A percentile compares a stretch with the other conserved stretches of the same genome.
These are phyloP conservation scores for Baccha elongata DNA, from an alignment of 2,888 invertebrate species.

Conservation along the genomic window DNA sequence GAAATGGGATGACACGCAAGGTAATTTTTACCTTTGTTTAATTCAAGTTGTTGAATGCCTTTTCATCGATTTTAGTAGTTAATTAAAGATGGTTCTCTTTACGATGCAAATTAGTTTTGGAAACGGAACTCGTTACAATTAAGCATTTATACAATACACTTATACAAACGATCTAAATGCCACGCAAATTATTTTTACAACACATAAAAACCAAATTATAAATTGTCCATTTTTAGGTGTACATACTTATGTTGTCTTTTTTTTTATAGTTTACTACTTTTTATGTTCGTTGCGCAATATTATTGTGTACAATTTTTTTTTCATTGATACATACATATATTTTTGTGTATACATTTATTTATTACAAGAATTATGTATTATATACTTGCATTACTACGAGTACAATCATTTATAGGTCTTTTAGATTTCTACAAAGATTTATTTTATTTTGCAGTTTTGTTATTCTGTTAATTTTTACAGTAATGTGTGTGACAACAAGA, in stretches of 20 bases:
- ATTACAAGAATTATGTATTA: conserved; percentile 12
- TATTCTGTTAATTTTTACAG: conserved; percentile 54
- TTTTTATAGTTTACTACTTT: conserved; percentile 58
- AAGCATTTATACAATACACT: too few relatives aligned
- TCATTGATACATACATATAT: conserved; percentile 58
- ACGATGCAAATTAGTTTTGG: too few relatives aligned
- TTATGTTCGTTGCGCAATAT: conserved; percentile 73
- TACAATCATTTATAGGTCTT: conserved; percentile 40
- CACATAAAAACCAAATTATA: neutral
- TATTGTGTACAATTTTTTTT: conserved; percentile 69
- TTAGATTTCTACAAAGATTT: conserved; percentile 69
- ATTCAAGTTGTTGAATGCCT: too few relatives aligned
- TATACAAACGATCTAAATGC: too few relatives aligned
- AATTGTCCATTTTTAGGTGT: neutral
- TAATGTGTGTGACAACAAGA: conserved; percentile 74
- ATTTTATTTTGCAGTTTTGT: conserved; percentile 47
- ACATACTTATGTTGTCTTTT: conserved; percentile 40
- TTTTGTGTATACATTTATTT: conserved; percentile 40
- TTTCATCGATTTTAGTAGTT: too few relatives aligned
- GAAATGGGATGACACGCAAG: too few relatives aligned
- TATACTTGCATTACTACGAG: conserved; percentile 59
- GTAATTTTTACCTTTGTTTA: too few relatives aligned
- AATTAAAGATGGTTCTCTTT: too few relatives aligned
- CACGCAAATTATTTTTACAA: neutral
- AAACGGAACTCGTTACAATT: too few relatives aligned